These are phyloP conservation scores for Sussaba pulchella DNA, from an alignment of 2,888 invertebrate genomes.

Conservation along the genomic window DNA sequence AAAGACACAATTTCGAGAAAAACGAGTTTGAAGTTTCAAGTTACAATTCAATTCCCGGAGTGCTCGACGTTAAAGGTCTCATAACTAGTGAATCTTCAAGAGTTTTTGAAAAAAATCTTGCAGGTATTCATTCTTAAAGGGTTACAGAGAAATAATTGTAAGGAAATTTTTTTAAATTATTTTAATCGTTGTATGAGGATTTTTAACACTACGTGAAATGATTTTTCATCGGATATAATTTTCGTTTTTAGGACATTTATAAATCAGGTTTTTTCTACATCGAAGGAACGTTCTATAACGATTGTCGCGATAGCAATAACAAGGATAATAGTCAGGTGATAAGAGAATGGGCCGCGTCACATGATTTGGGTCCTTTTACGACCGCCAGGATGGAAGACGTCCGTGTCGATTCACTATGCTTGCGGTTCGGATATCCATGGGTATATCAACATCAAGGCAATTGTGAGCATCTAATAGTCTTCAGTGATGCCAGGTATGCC, in stretches of 20 bases:
- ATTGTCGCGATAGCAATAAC: constrained; percentile 86
- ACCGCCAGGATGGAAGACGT: constrained; percentile 86
- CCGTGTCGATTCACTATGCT: constrained; percentile 79
- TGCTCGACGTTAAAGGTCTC: too few species aligned
- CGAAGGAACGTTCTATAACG: constrained; percentile 92
- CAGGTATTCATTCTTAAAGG: too few species aligned
- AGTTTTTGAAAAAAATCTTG: too few species aligned
- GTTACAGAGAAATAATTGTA: too few species aligned
- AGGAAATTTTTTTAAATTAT: too few species aligned
- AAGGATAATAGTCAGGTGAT: constrained; percentile 89
- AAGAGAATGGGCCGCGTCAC: constrained; percentile 87
- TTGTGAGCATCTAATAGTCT: constrained; percentile 95
- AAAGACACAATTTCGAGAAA: too few species aligned
- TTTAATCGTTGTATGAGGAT: too few species aligned
- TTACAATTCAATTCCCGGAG: too few species aligned
- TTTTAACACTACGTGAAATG: too few species aligned
- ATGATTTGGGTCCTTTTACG: constrained; percentile 85
- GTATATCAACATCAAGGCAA: constrained; percentile 96
- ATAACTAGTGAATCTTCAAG: too few species aligned
- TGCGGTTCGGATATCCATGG: constrained; percentile 88
- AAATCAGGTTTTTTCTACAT: constrained; percentile 92
- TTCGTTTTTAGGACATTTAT: constrained; percentile 86
- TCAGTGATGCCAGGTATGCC: constrained; percentile 89
- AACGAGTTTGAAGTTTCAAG: too few species aligned
- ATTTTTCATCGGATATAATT: neutral